Evolutionary conservation across 2,797 vertebrate genomes (phyloP).

Genomic region (Mus minutoides): DNA sequence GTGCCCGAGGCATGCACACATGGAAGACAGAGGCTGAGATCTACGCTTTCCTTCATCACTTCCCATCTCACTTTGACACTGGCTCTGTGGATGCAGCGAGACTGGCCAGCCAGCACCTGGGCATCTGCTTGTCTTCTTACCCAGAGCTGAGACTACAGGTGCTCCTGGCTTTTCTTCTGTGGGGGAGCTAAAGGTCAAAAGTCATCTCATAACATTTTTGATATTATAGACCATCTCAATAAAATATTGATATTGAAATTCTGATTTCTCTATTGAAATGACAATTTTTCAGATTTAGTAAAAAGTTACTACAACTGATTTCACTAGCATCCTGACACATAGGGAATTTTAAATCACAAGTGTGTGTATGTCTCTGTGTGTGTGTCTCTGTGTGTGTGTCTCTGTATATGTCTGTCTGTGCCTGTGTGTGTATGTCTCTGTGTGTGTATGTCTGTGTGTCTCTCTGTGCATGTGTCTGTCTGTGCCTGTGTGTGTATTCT

Average conservation of each 20-base stretch:
- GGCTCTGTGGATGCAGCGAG: background rate
- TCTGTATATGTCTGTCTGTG: too few species aligned
- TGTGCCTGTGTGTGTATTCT: fast-evolving
- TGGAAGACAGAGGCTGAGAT: background rate
- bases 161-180: background rate
- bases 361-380: fast-evolving
- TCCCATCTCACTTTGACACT: background rate
- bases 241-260: background rate
- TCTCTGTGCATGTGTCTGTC: fast-evolving
- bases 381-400: fast-evolving
- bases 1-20: background rate
- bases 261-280: background rate
- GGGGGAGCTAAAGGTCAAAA: background rate
- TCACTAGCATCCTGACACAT: background rate
- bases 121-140: background rate
- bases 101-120: background rate
- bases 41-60: background rate
- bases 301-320: background rate
- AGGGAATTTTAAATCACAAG: background rate
- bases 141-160: background rate
- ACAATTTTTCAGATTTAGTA: background rate
- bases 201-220: background rate
- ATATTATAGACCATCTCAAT: background rate
- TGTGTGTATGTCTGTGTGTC: fast-evolving
- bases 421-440: too few species aligned